Evolutionary conservation across 1,140 invertebrate genomes (phyloP).

Genomic region (Marisa cornuarietis): DNA sequence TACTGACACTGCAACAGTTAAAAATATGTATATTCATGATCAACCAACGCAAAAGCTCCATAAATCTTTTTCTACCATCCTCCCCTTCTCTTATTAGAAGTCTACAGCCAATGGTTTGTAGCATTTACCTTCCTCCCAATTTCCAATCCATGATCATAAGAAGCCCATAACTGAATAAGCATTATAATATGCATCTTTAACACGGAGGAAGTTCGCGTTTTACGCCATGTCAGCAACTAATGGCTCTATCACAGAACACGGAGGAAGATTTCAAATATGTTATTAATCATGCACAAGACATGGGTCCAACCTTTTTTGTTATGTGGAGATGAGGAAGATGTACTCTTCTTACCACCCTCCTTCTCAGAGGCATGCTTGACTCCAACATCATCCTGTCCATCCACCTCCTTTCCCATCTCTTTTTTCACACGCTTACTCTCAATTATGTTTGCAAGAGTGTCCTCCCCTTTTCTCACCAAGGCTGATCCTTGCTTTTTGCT

Average conservation of each 20-base stretch:
- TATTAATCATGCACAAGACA: neutral
- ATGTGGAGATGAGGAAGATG: neutral
- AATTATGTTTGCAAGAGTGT: conserved; percentile 23
- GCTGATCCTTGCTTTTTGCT: neutral
- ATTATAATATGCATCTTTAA: too few relatives aligned
- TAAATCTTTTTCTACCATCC: neutral
- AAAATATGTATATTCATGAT: neutral
- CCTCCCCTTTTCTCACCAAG: conserved; percentile 17
- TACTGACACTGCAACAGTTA: conserved; percentile 2
- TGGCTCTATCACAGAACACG: too few relatives aligned
- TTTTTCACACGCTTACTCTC: conserved; percentile 27
- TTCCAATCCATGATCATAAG: too few relatives aligned
- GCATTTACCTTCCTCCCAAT: too few relatives aligned
- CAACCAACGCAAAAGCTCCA: neutral
- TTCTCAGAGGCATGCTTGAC: neutral
- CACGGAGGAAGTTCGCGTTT: too few relatives aligned
- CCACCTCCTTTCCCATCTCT: neutral
- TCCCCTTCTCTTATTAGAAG: too few relatives aligned
- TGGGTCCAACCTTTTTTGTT: neutral
- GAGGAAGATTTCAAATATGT: neutral
- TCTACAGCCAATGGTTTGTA: too few relatives aligned
- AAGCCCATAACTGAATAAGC: too few relatives aligned
- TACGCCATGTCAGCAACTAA: too few relatives aligned
- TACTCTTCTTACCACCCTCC: neutral
- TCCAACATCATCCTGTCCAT: neutral